These are phyloP conservation scores for Microctenopoma stevenorrisi DNA, from an alignment of 2,797 vertebrate species.

Conservation along the genomic window DNA sequence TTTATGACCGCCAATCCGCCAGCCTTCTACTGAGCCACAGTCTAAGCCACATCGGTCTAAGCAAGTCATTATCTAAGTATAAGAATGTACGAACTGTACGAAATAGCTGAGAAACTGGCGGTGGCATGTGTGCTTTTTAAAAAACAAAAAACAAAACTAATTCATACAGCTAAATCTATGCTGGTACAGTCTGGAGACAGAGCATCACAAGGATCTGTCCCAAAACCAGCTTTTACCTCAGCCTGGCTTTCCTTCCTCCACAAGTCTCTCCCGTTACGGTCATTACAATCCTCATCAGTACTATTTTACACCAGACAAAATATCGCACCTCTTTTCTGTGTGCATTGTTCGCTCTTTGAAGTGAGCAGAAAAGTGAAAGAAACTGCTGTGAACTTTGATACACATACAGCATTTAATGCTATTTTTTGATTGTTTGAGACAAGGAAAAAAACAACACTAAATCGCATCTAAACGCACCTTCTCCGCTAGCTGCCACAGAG, in stretches of 20 bases:
- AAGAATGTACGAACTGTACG: constrained; percentile 61
- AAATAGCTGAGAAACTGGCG: constrained; percentile 32
- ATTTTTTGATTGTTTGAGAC: constrained; percentile 39
- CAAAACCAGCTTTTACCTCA: constrained; percentile 67
- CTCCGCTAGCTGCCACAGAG: constrained; percentile 36
- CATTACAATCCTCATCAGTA: constrained; percentile 73
- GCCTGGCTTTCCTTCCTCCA: constrained; percentile 51
- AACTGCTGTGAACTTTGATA: constrained; percentile 40
- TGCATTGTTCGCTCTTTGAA: constrained; percentile 15
- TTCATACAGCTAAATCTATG: constrained; percentile 52
- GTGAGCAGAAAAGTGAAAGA: constrained; percentile 6
- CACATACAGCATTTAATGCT: constrained; percentile 39
- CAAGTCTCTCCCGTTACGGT: constrained; percentile 66
- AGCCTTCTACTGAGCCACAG: constrained; percentile 52
- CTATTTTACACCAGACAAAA: constrained; percentile 74
- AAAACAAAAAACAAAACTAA: constrained; percentile 15
- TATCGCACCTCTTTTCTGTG: constrained; percentile 61
- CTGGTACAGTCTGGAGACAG: constrained; percentile 43
- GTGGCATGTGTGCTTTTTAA: constrained; percentile 21
- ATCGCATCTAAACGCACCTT: constrained; percentile 35
- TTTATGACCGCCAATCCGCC: constrained; percentile 43
- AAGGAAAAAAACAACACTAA: constrained; percentile 49
- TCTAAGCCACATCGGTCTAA: constrained; percentile 34
- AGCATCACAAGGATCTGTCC: constrained; percentile 46
- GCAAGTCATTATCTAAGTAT: constrained; percentile 65